These are phyloP conservation scores for Neodon shergylaensis DNA, from an alignment of 2,113 vertebrate species.

Conservation along the genomic window DNA sequence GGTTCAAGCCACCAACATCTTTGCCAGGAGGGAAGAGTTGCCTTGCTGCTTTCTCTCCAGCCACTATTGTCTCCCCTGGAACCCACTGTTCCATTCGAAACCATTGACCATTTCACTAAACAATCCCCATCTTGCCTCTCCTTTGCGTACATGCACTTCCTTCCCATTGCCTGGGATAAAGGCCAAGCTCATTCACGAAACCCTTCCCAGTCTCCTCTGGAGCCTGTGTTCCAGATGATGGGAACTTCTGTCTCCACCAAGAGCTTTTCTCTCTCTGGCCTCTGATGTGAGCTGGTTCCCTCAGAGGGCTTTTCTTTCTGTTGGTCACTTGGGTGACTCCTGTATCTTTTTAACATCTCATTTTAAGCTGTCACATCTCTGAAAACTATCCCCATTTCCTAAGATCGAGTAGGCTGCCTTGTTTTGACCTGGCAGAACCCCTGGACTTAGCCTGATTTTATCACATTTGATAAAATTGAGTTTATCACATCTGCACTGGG, in stretches of 20 bases:
- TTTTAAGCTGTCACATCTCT: neutral
- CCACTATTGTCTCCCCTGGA: neutral
- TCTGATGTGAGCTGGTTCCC: neutral
- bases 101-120: neutral
- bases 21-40: neutral
- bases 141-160: neutral
- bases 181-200: neutral
- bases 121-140: neutral
- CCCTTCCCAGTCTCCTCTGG: neutral
- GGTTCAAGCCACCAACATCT: neutral
- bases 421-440: neutral
- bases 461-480: no score
- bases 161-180: neutral
- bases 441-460: no score
- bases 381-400: neutral
- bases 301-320: neutral
- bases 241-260: neutral
- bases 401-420: neutral
- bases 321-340: neutral
- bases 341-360: neutral
- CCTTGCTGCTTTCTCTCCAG: neutral
- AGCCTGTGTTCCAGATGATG: neutral
- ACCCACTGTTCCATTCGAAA: neutral
- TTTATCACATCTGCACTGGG: fast-evolving
- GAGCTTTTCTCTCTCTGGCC: neutral